phyloP scores from a whole-genome alignment of 2,888 invertebrate genomes.

The Acleris emargana region DNA sequence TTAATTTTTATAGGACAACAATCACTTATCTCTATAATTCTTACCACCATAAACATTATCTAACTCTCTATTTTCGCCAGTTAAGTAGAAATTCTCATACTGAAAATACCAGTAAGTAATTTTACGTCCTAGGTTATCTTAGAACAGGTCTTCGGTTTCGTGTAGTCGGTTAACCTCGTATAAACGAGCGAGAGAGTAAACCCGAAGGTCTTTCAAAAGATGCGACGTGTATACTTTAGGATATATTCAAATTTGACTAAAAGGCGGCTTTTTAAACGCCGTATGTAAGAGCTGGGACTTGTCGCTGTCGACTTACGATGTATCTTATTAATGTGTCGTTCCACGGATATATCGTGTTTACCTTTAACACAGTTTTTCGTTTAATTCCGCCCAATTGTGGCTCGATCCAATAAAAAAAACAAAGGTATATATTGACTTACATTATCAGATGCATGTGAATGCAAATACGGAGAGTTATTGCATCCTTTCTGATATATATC shows the following conservation, averaged over 20 bases:
- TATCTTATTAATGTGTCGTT: constrained; percentile 75
- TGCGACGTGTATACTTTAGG: too few species aligned
- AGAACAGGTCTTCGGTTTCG: too few species aligned
- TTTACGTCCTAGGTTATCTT: too few species aligned
- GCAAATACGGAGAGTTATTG: constrained; percentile 55
- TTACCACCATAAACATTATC: too few species aligned
- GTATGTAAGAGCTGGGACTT: constrained; percentile 67
- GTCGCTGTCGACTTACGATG: constrained; percentile 71
- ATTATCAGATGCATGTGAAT: constrained; percentile 42
- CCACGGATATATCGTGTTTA: constrained; percentile 60
- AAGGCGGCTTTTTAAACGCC: constrained; percentile 15
- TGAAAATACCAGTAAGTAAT: too few species aligned
- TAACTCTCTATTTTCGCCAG: too few species aligned
- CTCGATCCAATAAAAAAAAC: constrained; percentile 41
- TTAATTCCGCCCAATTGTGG: constrained; percentile 36
- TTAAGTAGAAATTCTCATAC: too few species aligned
- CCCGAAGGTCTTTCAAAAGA: too few species aligned
- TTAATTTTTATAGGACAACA: too few species aligned
- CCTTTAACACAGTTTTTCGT: constrained; percentile 52
- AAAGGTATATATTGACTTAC: constrained; percentile 27
- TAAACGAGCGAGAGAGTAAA: too few species aligned
- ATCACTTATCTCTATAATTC: too few species aligned
- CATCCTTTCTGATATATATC: constrained; percentile 62
- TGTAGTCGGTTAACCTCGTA: too few species aligned
- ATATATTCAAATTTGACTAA: not conserved